Conservation (phyloP, 2,888 invertebrate species). For the Baronia brevicornis region DNA sequence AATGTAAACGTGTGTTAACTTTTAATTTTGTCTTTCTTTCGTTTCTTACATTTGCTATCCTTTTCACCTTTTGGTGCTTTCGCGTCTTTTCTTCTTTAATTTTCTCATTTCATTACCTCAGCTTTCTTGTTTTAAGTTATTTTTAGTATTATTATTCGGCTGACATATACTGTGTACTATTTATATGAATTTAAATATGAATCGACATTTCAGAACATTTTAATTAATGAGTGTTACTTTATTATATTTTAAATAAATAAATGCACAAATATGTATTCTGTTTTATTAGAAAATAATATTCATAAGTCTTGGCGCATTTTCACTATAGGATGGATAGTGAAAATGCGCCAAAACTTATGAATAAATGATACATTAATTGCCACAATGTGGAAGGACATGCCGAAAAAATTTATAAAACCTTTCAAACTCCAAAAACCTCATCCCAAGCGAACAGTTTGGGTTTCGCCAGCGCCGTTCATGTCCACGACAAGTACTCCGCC, state of each 20-base stretch:
- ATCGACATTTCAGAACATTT: conserved; percentile 36
- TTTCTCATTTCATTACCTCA: conserved; percentile 59
- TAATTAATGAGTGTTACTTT: conserved; percentile 38
- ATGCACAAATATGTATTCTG: conserved; percentile 22
- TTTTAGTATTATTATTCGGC: conserved; percentile 31
- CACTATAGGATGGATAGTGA: no score
- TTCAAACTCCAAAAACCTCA: no score
- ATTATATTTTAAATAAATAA: conserved; percentile 44
- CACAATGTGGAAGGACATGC: no score
- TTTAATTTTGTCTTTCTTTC: conserved; percentile 13
- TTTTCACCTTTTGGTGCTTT: conserved; percentile 5
- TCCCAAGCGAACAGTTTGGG: no score
- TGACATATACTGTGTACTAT: conserved; percentile 30
- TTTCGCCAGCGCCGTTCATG: no score
- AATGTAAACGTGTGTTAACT: conserved; percentile 36
- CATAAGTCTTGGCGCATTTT: no score
- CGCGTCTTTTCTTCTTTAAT: conserved; percentile 5
- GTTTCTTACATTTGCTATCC: conserved; percentile 11
- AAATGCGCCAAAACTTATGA: no score
- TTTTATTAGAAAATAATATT: no score
- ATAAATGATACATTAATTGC: no score
- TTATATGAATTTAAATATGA: conserved; percentile 44
- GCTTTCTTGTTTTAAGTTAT: conserved; percentile 53
- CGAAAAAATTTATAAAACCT: no score
- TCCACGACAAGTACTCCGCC: no score